Percentiles rank a stretch among this genome's conserved stretches.
phyloP scores from a whole-genome alignment of 2,888 invertebrate species.

The Tholera decimalis region DNA sequence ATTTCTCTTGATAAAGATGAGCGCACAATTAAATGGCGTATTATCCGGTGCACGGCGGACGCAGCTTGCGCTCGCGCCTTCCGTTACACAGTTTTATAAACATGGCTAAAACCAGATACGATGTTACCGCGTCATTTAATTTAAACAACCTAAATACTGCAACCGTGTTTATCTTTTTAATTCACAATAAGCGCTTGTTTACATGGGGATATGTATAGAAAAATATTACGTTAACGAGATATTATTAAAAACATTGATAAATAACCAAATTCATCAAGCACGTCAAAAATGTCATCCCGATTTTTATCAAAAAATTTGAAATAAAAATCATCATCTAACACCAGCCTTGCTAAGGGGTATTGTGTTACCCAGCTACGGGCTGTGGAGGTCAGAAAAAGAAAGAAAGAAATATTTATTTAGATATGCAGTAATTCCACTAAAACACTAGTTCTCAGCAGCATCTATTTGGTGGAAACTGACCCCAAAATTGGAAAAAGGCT shows the following conservation, averaged over 20 bases:
- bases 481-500: no score
- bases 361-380: no score
- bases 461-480: no score
- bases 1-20: constrained; percentile 60
- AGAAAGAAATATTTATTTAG: no score
- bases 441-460: no score
- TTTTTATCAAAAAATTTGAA: no score
- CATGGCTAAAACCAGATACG: constrained; percentile 49
- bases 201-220: neutral
- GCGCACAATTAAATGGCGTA: constrained; percentile 67
- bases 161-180: constrained; percentile 44
- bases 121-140: constrained; percentile 43
- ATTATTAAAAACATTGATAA: constrained; percentile 3
- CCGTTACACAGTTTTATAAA: constrained; percentile 70
- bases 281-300: no score
- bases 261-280: no score
- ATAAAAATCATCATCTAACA: no score
- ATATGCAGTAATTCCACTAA: no score
- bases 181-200: constrained; percentile 18
- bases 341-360: no score
- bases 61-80: constrained; percentile 82
- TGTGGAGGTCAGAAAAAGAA: no score
- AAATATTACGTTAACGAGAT: constrained; percentile 1
- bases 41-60: constrained; percentile 77
- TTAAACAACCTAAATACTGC: constrained; percentile 48